These are phyloP conservation scores for Lepetodrilus schrolli DNA, from an alignment of 2,888 invertebrate species.

Conservation along the genomic window DNA sequence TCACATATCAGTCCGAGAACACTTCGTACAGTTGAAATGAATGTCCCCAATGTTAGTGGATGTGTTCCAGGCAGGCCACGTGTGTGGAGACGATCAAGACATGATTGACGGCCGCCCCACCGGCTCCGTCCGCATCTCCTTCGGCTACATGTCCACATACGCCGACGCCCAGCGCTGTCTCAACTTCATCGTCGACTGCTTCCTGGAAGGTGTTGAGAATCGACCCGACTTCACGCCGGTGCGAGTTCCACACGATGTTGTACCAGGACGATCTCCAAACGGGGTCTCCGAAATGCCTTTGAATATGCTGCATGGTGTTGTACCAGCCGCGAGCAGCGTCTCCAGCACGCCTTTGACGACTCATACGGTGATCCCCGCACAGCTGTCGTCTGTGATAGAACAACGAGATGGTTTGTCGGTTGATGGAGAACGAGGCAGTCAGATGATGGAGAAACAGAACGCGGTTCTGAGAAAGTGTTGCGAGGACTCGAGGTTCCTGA, in stretches of 20 bases:
- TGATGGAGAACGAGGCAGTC: no score
- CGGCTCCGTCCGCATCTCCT: constrained; percentile 92
- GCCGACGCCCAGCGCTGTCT: constrained; percentile 84
- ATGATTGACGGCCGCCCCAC: constrained; percentile 90
- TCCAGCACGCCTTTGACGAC: background rate
- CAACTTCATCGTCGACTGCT: constrained; percentile 85
- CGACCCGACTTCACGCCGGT: background rate
- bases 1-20: no score
- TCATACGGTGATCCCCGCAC: background rate
- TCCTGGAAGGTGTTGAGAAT: constrained; percentile 73
- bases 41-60: no score
- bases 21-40: no score
- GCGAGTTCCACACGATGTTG: background rate
- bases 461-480: constrained; percentile 1
- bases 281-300: background rate
- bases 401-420: background rate
- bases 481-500: constrained; percentile 47
- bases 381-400: background rate
- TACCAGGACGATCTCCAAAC: background rate
- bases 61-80: constrained; percentile 82
- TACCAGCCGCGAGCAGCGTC: background rate
- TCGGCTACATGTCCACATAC: constrained; percentile 90
- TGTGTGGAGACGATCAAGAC: constrained; percentile 92
- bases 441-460: background rate
- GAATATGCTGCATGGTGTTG: no score